Evolutionary conservation across 1,140 invertebrate genomes (phyloP).

Genomic region (Babylonia areolata): DNA sequence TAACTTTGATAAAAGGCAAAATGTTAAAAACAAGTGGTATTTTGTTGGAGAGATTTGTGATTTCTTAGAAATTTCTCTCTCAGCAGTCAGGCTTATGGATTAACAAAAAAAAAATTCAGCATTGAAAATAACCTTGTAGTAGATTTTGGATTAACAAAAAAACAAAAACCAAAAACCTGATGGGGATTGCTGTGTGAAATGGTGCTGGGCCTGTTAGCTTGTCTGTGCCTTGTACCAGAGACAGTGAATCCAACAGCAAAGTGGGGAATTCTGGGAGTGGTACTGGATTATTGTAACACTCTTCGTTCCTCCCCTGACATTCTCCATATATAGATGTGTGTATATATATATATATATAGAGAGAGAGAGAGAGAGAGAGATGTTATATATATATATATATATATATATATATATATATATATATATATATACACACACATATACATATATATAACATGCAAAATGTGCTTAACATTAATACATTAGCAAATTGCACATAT

Average conservation of each 20-base stretch:
- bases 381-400: no score
- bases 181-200: conserved; percentile 8
- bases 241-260: conserved; percentile 2
- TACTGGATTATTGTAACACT: conserved; percentile 25
- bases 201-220: conserved; percentile 4
- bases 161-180: no score
- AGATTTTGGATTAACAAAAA: not conserved
- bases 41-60: not conserved
- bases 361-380: no score
- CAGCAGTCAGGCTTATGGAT: not conserved
- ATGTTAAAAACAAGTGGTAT: no score
- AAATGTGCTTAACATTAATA: no score
- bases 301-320: conserved; percentile 22
- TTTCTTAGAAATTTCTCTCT: not conserved
- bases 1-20: not conserved
- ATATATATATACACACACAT: no score
- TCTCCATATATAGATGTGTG: not conserved
- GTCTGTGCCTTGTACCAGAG: not conserved
- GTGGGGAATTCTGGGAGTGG: conserved; percentile 17
- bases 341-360: no score
- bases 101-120: not conserved
- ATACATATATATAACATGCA: no score
- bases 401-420: no score
- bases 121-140: not conserved
- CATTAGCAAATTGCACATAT: no score